Base-by-base conservation (phyloP, 2,113 vertebrate species). In the Oryzias melastigma region DNA sequence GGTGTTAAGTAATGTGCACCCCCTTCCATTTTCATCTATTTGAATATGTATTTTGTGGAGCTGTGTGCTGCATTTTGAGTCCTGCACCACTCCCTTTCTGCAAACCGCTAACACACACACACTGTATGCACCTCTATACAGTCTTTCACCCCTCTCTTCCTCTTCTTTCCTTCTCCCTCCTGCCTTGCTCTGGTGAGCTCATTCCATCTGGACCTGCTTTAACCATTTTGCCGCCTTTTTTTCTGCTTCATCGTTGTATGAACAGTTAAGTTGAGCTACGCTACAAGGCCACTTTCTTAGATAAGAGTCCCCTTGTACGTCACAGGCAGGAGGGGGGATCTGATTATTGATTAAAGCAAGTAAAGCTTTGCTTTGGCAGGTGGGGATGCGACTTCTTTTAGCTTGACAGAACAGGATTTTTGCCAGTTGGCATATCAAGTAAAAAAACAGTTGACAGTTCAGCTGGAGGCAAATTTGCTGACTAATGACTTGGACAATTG, bases 191-290 rank as follows among this genome's bases (percentile, higher is more conserved):
- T 42, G 48, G n/a, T 24, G 49, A 49, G 42, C 58, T 78, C 57
- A 68, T 54, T 61, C 62, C 43, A 55, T 62, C 45, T 55, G 19
- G 42, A 64, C 72, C 65, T 73, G 62, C 41, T 60, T 72, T 42
- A 48, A 45, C 49, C 20, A 22, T 64, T 17, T 20, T 57, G 44
- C 1, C 5, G 13, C 12, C 24, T 6, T 44, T 57, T 18, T 55
- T 17, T 52, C 29, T n/a, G 52, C 24, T 8, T 52, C 41, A 18
- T 15, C 22, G 13, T 22, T 50, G 19, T 10, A 18, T 52, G 46
- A n/a, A 47, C 46, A 10, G 7, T 47, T 47, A 18, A 47, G n/a
- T 47, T 18, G 19, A 17, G 16, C n/a, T 18, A 47, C n/a, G 16
- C 7, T 18, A 47, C n/a, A 47, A 18, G 8, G n/a, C 8, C n/a